Base-by-base conservation (phyloP, 30 jellyfish, hydroid and myxozoan genomes). In the Chrysaora quinquecirrha region DNA sequence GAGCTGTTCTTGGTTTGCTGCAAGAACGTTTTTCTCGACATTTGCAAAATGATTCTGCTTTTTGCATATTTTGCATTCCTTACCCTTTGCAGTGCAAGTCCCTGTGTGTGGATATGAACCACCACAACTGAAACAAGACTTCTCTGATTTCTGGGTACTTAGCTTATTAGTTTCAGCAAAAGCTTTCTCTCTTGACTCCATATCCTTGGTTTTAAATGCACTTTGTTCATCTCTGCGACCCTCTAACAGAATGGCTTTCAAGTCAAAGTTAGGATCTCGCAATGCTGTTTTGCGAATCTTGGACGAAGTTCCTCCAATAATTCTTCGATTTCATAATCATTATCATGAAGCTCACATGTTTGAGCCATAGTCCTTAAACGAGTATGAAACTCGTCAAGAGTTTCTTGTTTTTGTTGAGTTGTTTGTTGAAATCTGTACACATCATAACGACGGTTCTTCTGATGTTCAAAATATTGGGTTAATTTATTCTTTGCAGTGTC, bases 91-190 rank as follows among this genome's bases (percentile, higher is more conserved):
- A 47, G 83, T 67, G 71, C 83, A 71, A 18, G 46, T 2, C 20
- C 83, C 83, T 34, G 66, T 34, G 64, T 46, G 83, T 7, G 83
- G 83, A 43, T 24, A 71, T 25, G 32, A n/a, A 4, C 83, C 83
- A 4, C 83, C 83, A 46, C 83, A 71, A 43, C 64, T 34, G 43
- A 38, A 38, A 71, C 83, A 71, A n/a, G n/a, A n/a, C 22, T 47
- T 34, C 30, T 4, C 14, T 25, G 66, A 58, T 43, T 58, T n/a
- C 11, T 24, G 71, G 10, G 71, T 58, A 7, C 22, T 58, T 10
- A 58, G 71, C 71, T 58, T 58, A 58, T 58, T 58, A 58, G 71
- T 23, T 58, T 58, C 71, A 20, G 71, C 71, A 58, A 6, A 58
- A 58, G 10, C 11, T 58, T 58, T 58, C 10, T 58, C 71, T 23